Evolutionary conservation across 2,113 vertebrate species (phyloP), one percentile per base, ranked within the genome.

Genomic region (Hoplias malabaricus): DNA sequence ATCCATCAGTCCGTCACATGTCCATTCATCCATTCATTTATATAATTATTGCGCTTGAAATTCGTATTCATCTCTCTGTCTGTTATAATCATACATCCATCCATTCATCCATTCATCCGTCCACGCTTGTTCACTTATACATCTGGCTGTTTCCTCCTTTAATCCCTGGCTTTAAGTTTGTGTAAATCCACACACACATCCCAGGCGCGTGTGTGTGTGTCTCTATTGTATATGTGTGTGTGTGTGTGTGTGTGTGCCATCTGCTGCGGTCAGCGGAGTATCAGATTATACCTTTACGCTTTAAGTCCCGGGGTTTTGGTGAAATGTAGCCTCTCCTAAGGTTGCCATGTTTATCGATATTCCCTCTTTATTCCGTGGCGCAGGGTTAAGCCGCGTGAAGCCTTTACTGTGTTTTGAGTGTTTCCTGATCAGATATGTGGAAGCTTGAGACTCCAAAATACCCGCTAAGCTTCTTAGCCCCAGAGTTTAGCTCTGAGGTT

Each of bases 381-480:
- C 69, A 78, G 48, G 80, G 82, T 65, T 82, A 50, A 79, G 68
- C 80, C 79, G 77, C 19, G 5, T 81, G 38, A 63, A 79, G 36
- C 59, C 63, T 11, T 36, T 56, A 80, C 77, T 56, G 59, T 72
- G 57, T 61, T 74, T 33, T 48, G 57, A 84, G 69, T 78, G 73
- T 86, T 77, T 85, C 79, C 74, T 83, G 85, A 84, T 70, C 86
- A 77, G 73, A 82, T 76, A 85, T 75, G 80, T 76, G 69, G 19
- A 50, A 59, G 84, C 80, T 84, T 79, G 76, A 80, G 79, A 86
- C 79, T 84, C 82, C 84, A 86, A 87, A 82, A 89, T 85, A 84
- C 82, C 68, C 73, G 83, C 80, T 91, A 89, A 90, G 85, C 88
- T 89, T 84, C 86, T 89, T 90, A 86, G 78, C 80, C 73, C 73